Conservation (phyloP, 2,888 invertebrate genomes). For the Hypercompe scribonia region DNA sequence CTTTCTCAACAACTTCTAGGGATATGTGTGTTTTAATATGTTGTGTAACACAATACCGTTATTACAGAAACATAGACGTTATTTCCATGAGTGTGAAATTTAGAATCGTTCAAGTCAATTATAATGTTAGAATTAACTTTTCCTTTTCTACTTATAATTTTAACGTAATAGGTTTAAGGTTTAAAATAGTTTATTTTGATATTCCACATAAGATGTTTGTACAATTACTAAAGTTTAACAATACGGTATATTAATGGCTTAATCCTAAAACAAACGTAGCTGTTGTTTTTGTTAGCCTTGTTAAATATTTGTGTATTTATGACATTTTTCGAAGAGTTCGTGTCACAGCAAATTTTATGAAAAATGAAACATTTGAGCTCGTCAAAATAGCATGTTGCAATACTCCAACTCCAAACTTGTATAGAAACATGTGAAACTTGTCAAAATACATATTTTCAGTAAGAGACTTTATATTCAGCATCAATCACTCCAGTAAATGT, state of each 20-base stretch:
- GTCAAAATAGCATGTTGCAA: background rate
- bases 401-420: background rate
- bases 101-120: background rate
- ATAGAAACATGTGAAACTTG: background rate
- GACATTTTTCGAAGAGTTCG: background rate
- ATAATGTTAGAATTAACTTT: background rate
- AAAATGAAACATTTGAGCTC: background rate
- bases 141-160: background rate
- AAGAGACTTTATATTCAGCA: background rate
- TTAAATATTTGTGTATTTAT: background rate
- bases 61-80: background rate
- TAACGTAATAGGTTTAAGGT: background rate
- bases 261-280: slow-evolving; percentile 8
- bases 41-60: background rate
- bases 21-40: slow-evolving; percentile 5
- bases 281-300: background rate
- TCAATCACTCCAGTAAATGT: background rate
- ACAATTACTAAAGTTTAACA: slow-evolving; percentile 17
- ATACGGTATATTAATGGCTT: slow-evolving; percentile 16
- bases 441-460: background rate
- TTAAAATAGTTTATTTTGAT: background rate
- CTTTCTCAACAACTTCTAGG: slow-evolving; percentile 23
- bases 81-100: too few species aligned
- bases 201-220: background rate
- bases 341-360: background rate